A percentile compares a stretch with the other conserved stretches of the same genome.
These are phyloP conservation scores for Hapalemur alaotrensis DNA, from an alignment of 2,797 vertebrate genomes.

Conservation along the genomic window DNA sequence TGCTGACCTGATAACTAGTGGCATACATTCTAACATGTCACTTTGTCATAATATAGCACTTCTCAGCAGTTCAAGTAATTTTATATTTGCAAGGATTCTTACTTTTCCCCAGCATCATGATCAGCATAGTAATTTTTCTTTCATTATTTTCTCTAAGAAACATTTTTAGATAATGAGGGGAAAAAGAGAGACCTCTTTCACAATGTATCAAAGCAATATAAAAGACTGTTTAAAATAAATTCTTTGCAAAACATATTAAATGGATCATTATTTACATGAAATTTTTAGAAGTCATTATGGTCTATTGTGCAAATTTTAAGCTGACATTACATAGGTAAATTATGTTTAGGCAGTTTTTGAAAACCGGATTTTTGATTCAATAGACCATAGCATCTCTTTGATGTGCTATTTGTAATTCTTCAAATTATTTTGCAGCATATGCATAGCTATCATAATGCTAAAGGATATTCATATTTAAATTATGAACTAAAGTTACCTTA, in stretches of 20 bases:
- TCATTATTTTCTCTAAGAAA: conserved; percentile 53
- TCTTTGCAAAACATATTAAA: conserved; percentile 57
- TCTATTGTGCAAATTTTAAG: conserved; percentile 33
- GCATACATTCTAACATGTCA: not conserved
- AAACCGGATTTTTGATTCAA: conserved; percentile 45
- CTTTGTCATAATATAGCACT: not conserved
- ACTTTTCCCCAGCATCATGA: not conserved
- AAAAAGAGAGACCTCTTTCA: conserved; percentile 34
- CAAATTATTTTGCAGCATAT: conserved; percentile 58
- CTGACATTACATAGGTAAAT: conserved; percentile 35
- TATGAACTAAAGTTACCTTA: conserved; percentile 45
- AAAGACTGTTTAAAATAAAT: conserved; percentile 48
- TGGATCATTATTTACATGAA: conserved; percentile 56
- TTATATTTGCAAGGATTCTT: conserved; percentile 21
- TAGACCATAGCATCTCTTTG: conserved; percentile 24
- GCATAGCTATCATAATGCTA: conserved; percentile 17
- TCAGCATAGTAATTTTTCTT: conserved; percentile 43
- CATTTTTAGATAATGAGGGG: conserved; percentile 23
- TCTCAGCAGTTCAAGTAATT: conserved; percentile 3
- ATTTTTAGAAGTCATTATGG: conserved; percentile 52
- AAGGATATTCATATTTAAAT: conserved; percentile 57
- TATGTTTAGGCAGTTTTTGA: conserved; percentile 47
- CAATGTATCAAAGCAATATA: conserved; percentile 5
- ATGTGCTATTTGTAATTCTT: conserved; percentile 58
- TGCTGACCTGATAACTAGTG: not conserved